A percentile compares a stretch with the other conserved stretches of the same genome.
Conservation (phyloP, 2,888 invertebrate genomes). For the Liposcelis brunnea region DNA sequence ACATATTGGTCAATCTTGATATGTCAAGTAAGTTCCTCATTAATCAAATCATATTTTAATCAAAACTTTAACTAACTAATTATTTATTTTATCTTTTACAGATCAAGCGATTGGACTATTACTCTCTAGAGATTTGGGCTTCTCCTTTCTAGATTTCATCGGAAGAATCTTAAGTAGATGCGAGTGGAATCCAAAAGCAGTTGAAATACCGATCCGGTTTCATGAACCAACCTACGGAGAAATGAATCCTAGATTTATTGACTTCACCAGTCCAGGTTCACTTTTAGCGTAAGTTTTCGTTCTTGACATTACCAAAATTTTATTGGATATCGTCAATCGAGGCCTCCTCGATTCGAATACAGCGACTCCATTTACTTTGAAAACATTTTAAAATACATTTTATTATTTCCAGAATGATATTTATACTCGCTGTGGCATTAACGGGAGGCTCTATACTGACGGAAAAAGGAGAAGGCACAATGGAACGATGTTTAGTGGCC, state of each 20-base stretch:
- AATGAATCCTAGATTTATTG: constrained; percentile 17
- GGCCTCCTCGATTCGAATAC: too few species aligned
- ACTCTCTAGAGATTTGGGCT: constrained; percentile 16
- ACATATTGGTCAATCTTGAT: constrained; percentile 14
- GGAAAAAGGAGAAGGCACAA: constrained; percentile 19
- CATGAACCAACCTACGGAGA: constrained; percentile 16
- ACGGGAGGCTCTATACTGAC: constrained; percentile 21
- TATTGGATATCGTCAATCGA: too few species aligned
- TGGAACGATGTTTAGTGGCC: constrained; percentile 20
- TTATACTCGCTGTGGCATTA: constrained; percentile 20
- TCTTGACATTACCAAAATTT: not conserved
- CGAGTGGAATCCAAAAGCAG: constrained; percentile 15
- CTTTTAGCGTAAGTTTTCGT: constrained; percentile 17
- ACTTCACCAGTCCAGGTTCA: constrained; percentile 18
- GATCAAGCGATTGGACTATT: constrained; percentile 18
- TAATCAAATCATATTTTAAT: not conserved
- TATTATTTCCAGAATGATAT: constrained; percentile 18
- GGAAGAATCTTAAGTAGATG: constrained; percentile 16
- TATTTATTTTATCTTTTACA: constrained; percentile 16
- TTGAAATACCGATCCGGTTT: constrained; percentile 16
- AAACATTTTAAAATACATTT: not conserved
- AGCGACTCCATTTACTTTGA: too few species aligned
- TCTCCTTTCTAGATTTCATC: constrained; percentile 16
- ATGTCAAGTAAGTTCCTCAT: constrained; percentile 10
- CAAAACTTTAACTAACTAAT: not conserved